Conservation (phyloP, 2,113 vertebrate species). For the Nothoprocta perdicaria region DNA sequence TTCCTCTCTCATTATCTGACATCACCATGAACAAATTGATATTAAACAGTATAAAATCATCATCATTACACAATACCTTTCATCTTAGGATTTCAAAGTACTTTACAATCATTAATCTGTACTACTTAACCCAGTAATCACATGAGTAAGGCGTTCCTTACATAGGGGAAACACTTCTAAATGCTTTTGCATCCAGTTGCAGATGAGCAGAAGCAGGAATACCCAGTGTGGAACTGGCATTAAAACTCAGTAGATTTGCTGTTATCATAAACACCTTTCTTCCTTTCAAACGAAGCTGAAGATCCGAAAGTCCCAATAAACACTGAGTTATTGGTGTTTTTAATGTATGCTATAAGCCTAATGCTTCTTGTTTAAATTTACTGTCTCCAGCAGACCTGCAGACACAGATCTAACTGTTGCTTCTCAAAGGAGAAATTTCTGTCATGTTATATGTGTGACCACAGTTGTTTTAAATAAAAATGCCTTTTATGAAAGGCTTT, state of each 20-base stretch:
- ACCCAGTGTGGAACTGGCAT: background rate
- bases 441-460: background rate
- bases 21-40: background rate
- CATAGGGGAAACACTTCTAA: conserved; percentile 15
- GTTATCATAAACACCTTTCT: background rate
- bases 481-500: background rate
- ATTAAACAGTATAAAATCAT: conserved; percentile 28
- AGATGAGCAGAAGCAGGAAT: background rate
- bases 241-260: background rate
- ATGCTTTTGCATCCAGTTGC: background rate
- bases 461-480: background rate
- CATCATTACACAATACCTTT: conserved; percentile 26
- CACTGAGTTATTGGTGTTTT: conserved; percentile 11
- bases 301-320: background rate
- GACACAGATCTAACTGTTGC: background rate
- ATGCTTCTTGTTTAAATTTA: conserved; percentile 27
- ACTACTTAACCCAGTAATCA: conserved; percentile 43
- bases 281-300: background rate
- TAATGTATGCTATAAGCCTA: conserved; percentile 13
- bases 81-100: conserved; percentile 52
- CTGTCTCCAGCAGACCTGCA: conserved; percentile 8
- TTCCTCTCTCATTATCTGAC: background rate
- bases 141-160: conserved; percentile 38
- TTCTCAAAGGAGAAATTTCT: background rate
- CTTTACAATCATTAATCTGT: conserved; percentile 30